Evolutionary conservation across 2,113 vertebrate species (phyloP).

Genomic region (Zosterops lateralis): DNA sequence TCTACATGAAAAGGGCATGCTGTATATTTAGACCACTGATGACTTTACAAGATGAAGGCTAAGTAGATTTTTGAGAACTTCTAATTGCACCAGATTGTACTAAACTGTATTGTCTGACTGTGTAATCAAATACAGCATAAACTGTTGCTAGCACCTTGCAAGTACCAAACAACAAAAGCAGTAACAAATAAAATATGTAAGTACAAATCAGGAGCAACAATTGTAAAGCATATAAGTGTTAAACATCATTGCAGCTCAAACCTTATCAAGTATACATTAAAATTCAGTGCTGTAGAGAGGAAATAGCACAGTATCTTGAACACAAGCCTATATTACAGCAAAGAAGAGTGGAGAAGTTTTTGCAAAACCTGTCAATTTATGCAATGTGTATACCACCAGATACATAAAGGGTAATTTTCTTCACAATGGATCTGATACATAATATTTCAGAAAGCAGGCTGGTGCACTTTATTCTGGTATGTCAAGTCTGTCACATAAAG

Average conservation of each 20-base stretch:
- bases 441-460: not conserved
- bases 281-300: slow-evolving; percentile 16
- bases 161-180: not conserved
- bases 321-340: not conserved
- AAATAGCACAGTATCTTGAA: not conserved
- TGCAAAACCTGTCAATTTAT: slow-evolving; percentile 22
- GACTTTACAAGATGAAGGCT: slow-evolving; percentile 58
- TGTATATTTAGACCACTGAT: slow-evolving; percentile 55
- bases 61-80: slow-evolving; percentile 63
- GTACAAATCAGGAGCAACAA: slow-evolving; percentile 32
- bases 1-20: slow-evolving; percentile 42
- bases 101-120: slow-evolving; percentile 54
- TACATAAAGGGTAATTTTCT: slow-evolving; percentile 51
- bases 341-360: not conserved
- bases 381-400: not conserved
- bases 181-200: slow-evolving; percentile 30
- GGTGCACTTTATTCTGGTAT: not conserved
- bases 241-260: slow-evolving; percentile 1
- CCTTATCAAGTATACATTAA: slow-evolving; percentile 33
- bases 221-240: not conserved
- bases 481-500: not conserved
- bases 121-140: slow-evolving; percentile 66
- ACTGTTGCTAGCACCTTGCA: slow-evolving; percentile 40
- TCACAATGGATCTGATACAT: slow-evolving; percentile 1
- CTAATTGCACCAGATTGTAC: slow-evolving; percentile 64